Percentiles rank a stretch among this genome's conserved stretches.
These are phyloP conservation scores for Phoenicopterus ruber DNA, from an alignment of 2,113 vertebrate species.

Conservation along the genomic window DNA sequence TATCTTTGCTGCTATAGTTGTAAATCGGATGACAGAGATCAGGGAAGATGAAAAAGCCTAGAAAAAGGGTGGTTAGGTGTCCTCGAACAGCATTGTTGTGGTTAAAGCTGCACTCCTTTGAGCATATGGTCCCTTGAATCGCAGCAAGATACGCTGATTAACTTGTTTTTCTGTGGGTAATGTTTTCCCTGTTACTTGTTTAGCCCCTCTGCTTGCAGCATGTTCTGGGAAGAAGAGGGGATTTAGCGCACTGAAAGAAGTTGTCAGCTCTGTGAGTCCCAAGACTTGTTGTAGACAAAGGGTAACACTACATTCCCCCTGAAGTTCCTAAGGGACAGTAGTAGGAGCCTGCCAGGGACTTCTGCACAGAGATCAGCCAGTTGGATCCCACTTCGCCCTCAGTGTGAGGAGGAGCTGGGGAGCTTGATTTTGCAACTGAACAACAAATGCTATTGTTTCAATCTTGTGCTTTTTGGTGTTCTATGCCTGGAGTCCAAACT, in stretches of 20 bases:
- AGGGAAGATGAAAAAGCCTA: background rate
- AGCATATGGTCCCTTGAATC: background rate
- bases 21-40: background rate
- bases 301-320: accelerated
- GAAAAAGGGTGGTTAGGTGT: background rate
- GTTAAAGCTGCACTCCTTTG: background rate
- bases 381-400: accelerated
- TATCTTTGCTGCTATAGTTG: background rate
- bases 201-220: background rate
- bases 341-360: background rate
- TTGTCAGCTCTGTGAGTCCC: background rate
- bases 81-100: background rate
- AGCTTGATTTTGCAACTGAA: background rate
- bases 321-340: too few species aligned
- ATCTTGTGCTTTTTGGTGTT: background rate
- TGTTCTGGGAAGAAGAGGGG: background rate
- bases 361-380: background rate
- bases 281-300: background rate
- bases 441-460: background rate
- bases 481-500: background rate
- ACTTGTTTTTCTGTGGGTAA: background rate
- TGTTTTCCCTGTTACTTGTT: background rate
- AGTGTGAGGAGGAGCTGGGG: too few species aligned
- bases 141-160: accelerated
- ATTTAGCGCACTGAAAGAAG: background rate